Base-by-base conservation (phyloP, 1,140 invertebrate genomes). In the Mercenaria mercenaria region DNA sequence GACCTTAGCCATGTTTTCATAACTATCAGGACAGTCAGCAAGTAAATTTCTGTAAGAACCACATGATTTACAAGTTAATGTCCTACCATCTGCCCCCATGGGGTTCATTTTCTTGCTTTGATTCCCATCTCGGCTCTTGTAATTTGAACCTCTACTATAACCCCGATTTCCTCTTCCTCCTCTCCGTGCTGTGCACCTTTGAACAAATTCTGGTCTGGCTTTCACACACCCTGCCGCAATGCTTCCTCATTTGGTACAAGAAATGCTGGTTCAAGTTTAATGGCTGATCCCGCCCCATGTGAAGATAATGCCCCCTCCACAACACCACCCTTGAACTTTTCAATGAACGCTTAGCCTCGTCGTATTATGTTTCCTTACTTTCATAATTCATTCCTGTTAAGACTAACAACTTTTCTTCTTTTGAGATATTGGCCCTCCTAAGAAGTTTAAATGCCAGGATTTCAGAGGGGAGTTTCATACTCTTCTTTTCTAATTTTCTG, bases 361-460 rank as follows among this genome's bases (percentile, higher is more conserved):
- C 90, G 88, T 92, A 91, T 8, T 67, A n/a, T 32, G 29, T 91
- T 20, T 50, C 82, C 52, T 80, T 90, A 8, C 88, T 85, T 56
- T 91, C 91, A 89, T 88, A 92, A 47, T 93, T 90, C 89, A 93
- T 47, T 8, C 91, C 81, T 13, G 92, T 93, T 41, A 93, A 83
- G 4, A 92, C 90, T 18, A 93, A 56, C 89, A 91, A 88, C 85
- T 80, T 84, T 69, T 91, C 83, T 56, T 91, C 90, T 32, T 91
- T 92, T 56, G 86, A 87, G n/a, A 92, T 91, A 50, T 89, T 90
- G 74, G 91, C 90, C 32, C 74, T 88, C 32, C 84, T 88, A 88
- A 80, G 26, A n/a, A 93, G 29, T 80, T 91, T 93, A 84, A 93
- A 91, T 29, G 92, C 91, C n/a, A 92, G 43, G 34, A 91, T 89